Conservation (phyloP, 2,888 invertebrate species). For the Eupithecia subumbrata region DNA sequence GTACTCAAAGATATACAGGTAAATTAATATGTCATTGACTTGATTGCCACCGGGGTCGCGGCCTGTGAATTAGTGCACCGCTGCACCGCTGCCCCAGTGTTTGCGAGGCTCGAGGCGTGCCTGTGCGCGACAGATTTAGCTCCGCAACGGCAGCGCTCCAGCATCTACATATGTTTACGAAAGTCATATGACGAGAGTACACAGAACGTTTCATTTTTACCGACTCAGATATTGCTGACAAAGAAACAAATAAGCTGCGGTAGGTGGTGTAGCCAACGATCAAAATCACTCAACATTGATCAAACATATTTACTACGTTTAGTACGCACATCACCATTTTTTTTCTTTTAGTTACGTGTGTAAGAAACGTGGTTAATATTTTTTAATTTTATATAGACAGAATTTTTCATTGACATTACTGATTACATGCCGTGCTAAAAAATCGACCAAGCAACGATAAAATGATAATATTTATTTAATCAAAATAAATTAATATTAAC, state of each 20-base stretch:
- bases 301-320: not conserved
- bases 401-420: not conserved
- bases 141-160: slow-evolving; percentile 36
- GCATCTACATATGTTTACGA: slow-evolving; percentile 26
- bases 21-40: not conserved
- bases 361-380: not conserved
- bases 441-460: too few species aligned
- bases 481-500: too few species aligned
- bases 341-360: not conserved
- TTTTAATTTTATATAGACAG: not conserved
- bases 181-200: not conserved
- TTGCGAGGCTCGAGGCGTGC: slow-evolving; percentile 28
- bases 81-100: not conserved
- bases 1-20: not conserved
- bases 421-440: too few species aligned
- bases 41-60: not conserved
- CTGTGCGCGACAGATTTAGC: slow-evolving; percentile 46
- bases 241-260: not conserved
- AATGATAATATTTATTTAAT: too few species aligned
- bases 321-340: not conserved
- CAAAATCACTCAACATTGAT: not conserved
- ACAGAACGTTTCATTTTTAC: not conserved
- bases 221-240: not conserved
- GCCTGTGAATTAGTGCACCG: not conserved
- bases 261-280: not conserved